phyloP scores from a whole-genome alignment of 2,113 vertebrate genomes.

The Lichenostomus cassidix region DNA sequence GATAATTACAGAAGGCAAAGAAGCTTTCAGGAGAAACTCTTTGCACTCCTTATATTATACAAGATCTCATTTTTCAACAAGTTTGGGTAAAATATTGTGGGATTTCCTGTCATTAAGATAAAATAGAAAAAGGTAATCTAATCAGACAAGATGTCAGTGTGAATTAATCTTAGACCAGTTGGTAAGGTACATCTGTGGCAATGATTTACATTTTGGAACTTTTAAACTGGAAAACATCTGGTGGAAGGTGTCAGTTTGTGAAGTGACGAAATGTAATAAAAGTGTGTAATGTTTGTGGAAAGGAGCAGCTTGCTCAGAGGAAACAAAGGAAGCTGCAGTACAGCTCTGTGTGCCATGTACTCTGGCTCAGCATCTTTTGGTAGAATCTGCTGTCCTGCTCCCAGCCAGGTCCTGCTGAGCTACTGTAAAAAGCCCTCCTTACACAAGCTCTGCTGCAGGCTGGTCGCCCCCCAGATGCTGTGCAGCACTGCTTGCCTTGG shows the following conservation, averaged over 20 bases:
- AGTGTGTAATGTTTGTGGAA: background rate
- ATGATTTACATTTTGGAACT: background rate
- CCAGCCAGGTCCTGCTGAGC: background rate
- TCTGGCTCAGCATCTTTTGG: background rate
- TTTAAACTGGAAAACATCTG: background rate
- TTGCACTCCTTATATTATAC: fast-evolving
- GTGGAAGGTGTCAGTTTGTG: background rate
- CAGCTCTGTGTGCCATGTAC: fast-evolving
- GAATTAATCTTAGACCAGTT: background rate
- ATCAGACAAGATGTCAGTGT: background rate
- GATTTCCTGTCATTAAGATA: background rate
- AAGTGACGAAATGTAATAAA: background rate
- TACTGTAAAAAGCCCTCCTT: background rate
- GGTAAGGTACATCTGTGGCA: background rate
- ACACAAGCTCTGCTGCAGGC: background rate
- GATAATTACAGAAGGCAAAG: background rate
- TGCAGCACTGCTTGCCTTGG: background rate
- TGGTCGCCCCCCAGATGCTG: background rate
- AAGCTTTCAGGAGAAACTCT: background rate
- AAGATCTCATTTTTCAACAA: background rate
- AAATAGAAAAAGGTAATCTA: background rate
- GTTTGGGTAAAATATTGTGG: background rate
- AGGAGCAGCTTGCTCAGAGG: background rate
- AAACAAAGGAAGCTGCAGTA: background rate
- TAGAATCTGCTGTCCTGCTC: background rate